Conservation (phyloP, 2,888 invertebrate species). For the Caprella mutica region DNA sequence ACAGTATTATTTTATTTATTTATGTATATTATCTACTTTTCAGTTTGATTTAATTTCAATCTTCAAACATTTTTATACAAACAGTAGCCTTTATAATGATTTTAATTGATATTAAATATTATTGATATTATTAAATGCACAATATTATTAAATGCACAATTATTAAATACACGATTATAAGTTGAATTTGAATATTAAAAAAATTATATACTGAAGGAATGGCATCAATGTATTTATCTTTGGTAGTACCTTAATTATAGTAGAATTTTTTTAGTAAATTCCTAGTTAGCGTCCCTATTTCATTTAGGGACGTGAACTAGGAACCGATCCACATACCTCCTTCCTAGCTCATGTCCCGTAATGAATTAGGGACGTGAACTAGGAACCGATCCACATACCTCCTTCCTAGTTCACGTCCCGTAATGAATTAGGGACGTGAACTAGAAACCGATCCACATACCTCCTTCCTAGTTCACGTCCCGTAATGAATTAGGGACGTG, state of each 20-base stretch:
- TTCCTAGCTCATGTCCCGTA: too few species aligned
- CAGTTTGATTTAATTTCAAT: background rate
- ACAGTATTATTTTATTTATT: background rate
- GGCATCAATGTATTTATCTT: background rate
- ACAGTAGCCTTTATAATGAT: background rate
- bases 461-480: too few species aligned
- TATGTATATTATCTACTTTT: background rate
- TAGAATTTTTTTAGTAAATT: background rate
- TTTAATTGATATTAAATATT: slow-evolving; percentile 4
- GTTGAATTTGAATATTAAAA: background rate
- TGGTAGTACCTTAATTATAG: background rate
- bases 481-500: too few species aligned
- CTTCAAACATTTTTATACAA: background rate
- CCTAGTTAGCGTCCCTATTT: too few species aligned
- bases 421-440: too few species aligned
- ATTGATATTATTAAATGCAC: too few species aligned
- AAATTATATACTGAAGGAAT: background rate
- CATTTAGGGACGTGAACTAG: too few species aligned
- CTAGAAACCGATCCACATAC: too few species aligned
- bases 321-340: too few species aligned
- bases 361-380: too few species aligned
- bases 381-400: too few species aligned
- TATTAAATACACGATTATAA: background rate
- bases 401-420: too few species aligned
- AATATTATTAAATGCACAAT: background rate